phyloP scores from a whole-genome alignment of 2,797 vertebrate genomes.

The Enteromius viviparus region DNA sequence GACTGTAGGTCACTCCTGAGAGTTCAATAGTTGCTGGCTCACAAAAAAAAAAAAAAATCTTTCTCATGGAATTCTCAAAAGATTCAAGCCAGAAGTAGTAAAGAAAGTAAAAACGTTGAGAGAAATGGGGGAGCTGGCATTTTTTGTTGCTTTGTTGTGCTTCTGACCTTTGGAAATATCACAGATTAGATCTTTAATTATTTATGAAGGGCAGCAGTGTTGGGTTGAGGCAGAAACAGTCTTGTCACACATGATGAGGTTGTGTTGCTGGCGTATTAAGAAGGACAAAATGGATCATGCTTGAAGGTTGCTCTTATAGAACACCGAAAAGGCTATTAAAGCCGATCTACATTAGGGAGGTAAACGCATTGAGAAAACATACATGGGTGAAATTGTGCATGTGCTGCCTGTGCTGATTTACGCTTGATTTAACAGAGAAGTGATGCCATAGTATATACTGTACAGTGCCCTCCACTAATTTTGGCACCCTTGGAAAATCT shows the following conservation, averaged over 20 bases:
- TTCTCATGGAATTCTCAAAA: conserved; percentile 11
- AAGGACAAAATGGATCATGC: conserved; percentile 23
- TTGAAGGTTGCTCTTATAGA: conserved; percentile 30
- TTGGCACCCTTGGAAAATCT: no score
- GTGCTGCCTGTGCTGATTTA: neutral
- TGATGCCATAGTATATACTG: neutral
- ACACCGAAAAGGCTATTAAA: neutral
- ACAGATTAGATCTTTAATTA: conserved; percentile 95
- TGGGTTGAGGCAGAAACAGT: conserved; percentile 72
- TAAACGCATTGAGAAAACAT: neutral
- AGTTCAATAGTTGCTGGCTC: conserved; percentile 24
- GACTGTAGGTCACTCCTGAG: neutral
- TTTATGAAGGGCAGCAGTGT: conserved; percentile 84
- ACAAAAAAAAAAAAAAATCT: neutral
- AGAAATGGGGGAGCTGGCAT: conserved; percentile 66
- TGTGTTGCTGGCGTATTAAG: conserved; percentile 67
- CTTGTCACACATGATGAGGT: conserved; percentile 74
- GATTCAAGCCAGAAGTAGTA: conserved; percentile 4
- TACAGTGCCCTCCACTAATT: no score
- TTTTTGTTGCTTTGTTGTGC: conserved; percentile 84
- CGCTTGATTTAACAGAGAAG: neutral
- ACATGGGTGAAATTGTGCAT: neutral
- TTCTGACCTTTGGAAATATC: conserved; percentile 93
- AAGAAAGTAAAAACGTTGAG: conserved; percentile 23
- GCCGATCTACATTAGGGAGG: neutral